These are phyloP conservation scores for Eupithecia pulchellata DNA, from an alignment of 2,888 invertebrate genomes.

Conservation along the genomic window DNA sequence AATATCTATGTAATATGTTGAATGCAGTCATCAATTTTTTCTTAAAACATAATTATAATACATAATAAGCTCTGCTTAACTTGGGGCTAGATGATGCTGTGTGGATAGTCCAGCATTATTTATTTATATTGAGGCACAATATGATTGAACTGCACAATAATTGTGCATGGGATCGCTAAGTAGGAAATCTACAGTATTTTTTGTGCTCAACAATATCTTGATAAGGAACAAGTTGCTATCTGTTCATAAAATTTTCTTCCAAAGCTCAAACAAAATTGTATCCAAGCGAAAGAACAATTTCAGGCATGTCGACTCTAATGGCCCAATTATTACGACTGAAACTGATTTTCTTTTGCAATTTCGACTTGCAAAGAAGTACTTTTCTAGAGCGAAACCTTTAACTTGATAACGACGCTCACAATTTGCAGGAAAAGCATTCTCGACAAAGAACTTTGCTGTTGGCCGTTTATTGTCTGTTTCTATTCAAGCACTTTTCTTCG, in stretches of 20 bases:
- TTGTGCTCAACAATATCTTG: background rate
- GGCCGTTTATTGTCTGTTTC: constrained; percentile 45
- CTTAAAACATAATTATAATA: too few species aligned
- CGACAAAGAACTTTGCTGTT: constrained; percentile 39
- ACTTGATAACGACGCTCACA: constrained; percentile 41
- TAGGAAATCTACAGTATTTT: background rate
- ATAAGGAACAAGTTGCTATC: background rate
- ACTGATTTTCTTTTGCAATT: constrained; percentile 25
- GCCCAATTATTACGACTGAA: constrained; percentile 28
- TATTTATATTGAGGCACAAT: too few species aligned
- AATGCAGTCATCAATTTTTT: too few species aligned
- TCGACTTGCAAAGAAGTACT: constrained; percentile 20
- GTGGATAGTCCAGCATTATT: too few species aligned
- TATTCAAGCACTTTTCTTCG: constrained; percentile 43
- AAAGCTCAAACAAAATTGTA: constrained; percentile 11
- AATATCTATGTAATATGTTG: too few species aligned
- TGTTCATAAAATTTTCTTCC: background rate
- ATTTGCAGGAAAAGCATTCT: constrained; percentile 35
- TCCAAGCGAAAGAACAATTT: background rate
- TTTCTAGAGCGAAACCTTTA: constrained; percentile 37
- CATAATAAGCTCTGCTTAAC: too few species aligned
- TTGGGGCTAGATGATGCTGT: too few species aligned
- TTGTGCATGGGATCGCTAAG: background rate
- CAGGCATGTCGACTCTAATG: constrained; percentile 1
- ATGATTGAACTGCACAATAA: too few species aligned